These are phyloP conservation scores for Microctonus brassicae DNA, from an alignment of 2,888 invertebrate genomes.

Conservation along the genomic window DNA sequence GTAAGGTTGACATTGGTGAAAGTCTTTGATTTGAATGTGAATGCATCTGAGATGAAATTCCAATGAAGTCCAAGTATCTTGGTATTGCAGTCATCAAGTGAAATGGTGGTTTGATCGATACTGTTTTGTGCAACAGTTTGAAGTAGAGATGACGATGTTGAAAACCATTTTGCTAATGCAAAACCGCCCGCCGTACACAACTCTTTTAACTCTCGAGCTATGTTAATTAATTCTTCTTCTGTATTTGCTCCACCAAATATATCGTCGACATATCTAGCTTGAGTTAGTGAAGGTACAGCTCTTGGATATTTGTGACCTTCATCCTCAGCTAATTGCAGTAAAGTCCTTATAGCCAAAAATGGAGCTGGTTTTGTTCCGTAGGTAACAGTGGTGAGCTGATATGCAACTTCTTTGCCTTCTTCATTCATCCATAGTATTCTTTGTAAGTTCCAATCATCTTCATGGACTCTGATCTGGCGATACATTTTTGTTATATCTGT, in stretches of 20 bases:
- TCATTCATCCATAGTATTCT: too few relatives aligned
- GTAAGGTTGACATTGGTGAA: too few relatives aligned
- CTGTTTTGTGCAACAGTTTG: too few relatives aligned
- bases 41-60: too few relatives aligned
- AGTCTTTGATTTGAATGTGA: too few relatives aligned
- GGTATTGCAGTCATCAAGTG: too few relatives aligned
- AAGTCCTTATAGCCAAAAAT: neutral
- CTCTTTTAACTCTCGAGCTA: neutral
- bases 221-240: neutral
- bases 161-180: constrained; percentile 16
- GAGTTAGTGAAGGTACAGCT: constrained; percentile 11
- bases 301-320: constrained; percentile 12
- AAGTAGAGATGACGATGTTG: too few relatives aligned
- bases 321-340: neutral
- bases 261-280: neutral
- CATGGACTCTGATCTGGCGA: too few relatives aligned
- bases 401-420: neutral
- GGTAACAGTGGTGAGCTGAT: neutral
- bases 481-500: too few relatives aligned
- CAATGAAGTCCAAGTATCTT: too few relatives aligned
- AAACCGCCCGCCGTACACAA: constrained; percentile 27
- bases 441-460: too few relatives aligned
- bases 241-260: constrained; percentile 15
- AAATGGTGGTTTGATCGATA: too few relatives aligned
- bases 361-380: neutral